Evolutionary conservation across 2,797 vertebrate species (phyloP).

Genomic region (Anguilla marmorata): DNA sequence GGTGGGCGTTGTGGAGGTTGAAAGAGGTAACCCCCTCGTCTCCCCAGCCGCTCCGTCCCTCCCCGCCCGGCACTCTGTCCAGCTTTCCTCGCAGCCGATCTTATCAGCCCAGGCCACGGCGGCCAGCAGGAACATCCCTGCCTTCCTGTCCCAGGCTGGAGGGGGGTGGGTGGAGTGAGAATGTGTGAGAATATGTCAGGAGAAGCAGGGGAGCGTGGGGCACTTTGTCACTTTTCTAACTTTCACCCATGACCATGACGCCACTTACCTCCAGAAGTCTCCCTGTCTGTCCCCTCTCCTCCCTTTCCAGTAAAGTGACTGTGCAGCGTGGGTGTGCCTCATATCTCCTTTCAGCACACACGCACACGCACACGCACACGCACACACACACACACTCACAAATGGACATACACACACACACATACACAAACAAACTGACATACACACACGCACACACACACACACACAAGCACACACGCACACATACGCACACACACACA

Average conservation of each 20-base stretch:
- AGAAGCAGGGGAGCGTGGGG: neutral
- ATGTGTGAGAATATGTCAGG: constrained; percentile 27
- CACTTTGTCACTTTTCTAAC: constrained; percentile 12
- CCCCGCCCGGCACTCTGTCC: constrained; percentile 30
- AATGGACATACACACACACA: neutral
- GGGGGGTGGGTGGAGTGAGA: neutral
- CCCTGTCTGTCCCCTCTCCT: neutral
- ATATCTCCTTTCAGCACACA: neutral
- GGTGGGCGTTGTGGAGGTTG: constrained; percentile 46
- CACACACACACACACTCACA: neutral
- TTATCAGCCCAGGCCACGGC: constrained; percentile 59
- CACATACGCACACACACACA: neutral
- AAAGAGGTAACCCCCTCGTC: constrained; percentile 25
- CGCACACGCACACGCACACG: constrained; percentile 1
- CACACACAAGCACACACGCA: neutral
- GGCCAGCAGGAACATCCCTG: constrained; percentile 60
- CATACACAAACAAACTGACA: neutral
- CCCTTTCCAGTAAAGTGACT: constrained; percentile 28
- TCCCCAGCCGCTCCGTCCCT: constrained; percentile 30
- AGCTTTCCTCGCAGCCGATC: constrained; percentile 32
- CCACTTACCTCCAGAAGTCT: constrained; percentile 20
- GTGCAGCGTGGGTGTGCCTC: neutral
- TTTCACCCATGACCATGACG: constrained; percentile 14
- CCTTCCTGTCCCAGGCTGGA: constrained; percentile 47
- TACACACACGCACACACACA: neutral